A percentile compares a stretch with the other conserved stretches of the same genome.
Evolutionary conservation across 2,888 invertebrate genomes (phyloP).

Genomic region (Caenorhabditis afra): DNA sequence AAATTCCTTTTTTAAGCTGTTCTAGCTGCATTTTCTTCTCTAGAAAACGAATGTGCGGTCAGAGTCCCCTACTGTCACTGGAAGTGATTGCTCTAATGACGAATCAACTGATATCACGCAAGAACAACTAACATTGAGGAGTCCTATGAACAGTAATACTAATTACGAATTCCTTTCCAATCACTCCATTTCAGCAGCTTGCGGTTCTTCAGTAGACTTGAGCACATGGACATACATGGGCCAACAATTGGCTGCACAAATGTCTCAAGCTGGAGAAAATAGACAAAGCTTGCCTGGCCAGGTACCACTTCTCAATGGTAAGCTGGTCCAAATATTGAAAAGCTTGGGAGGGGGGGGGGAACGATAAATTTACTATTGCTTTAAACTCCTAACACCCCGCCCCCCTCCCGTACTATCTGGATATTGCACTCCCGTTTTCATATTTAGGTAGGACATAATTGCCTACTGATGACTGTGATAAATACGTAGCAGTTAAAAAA

Average conservation of each 20-base stretch:
- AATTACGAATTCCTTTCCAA: no score
- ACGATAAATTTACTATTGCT: no score
- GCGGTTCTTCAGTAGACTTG: slow-evolving; percentile 42
- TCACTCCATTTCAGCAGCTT: slow-evolving; percentile 1
- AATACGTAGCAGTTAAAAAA: no score
- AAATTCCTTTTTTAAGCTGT: neutral
- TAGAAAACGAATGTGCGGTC: slow-evolving; percentile 20
- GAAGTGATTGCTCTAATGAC: slow-evolving; percentile 42
- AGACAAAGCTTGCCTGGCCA: slow-evolving; percentile 24
- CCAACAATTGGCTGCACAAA: slow-evolving; percentile 60
- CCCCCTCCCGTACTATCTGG: no score
- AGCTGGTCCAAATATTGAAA: neutral
- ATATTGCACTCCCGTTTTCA: no score
- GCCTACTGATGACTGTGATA: no score
- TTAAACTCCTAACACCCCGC: no score
- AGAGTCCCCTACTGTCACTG: slow-evolving; percentile 33
- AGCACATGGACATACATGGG: slow-evolving; percentile 56
- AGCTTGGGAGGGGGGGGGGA: no score
- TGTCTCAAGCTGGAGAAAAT: slow-evolving; percentile 48
- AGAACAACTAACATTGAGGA: no score
- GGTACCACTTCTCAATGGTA: slow-evolving; percentile 44
- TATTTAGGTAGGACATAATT: no score
- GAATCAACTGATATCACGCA: slow-evolving; percentile 24
- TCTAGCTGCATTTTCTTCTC: neutral
- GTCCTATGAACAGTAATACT: neutral